These are phyloP conservation scores for Charanyca ferruginea DNA, from an alignment of 2,888 invertebrate species.

Conservation along the genomic window DNA sequence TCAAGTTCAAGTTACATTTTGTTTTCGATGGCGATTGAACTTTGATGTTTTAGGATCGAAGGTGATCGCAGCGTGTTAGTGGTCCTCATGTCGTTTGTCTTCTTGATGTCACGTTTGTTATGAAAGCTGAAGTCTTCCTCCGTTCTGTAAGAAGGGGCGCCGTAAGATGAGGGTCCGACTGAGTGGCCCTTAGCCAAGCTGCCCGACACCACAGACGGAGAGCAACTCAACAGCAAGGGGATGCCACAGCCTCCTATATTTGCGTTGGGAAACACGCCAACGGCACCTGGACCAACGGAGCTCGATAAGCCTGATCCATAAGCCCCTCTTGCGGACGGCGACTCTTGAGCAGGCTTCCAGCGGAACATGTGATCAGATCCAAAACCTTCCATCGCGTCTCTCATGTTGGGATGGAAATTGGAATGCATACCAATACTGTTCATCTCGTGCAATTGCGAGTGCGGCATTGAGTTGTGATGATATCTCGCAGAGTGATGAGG, in stretches of 20 bases:
- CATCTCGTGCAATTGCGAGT: slow-evolving; percentile 72
- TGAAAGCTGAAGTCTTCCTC: slow-evolving; percentile 79
- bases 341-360: slow-evolving; percentile 75
- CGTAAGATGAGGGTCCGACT: slow-evolving; percentile 63
- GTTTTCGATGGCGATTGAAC: slow-evolving; percentile 53
- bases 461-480: slow-evolving; percentile 59
- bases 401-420: slow-evolving; percentile 71
- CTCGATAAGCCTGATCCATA: slow-evolving; percentile 70
- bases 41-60: slow-evolving; percentile 60
- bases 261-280: slow-evolving; percentile 85
- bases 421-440: slow-evolving; percentile 70
- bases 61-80: slow-evolving; percentile 53
- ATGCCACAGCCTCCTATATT: slow-evolving; percentile 83
- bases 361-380: slow-evolving; percentile 70
- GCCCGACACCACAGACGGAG: slow-evolving; percentile 83
- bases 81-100: slow-evolving; percentile 56
- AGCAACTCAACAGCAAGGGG: slow-evolving; percentile 85
- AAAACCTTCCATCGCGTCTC: slow-evolving; percentile 69
- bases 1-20: slow-evolving; percentile 38
- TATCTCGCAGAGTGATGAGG: slow-evolving; percentile 35
- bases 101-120: slow-evolving; percentile 80
- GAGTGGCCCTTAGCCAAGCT: slow-evolving; percentile 78
- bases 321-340: slow-evolving; percentile 68
- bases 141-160: slow-evolving; percentile 76
- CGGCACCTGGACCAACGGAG: slow-evolving; percentile 67